Evolutionary conservation across 2,797 vertebrate genomes (phyloP).

Genomic region (Cyclopterus lumpus): DNA sequence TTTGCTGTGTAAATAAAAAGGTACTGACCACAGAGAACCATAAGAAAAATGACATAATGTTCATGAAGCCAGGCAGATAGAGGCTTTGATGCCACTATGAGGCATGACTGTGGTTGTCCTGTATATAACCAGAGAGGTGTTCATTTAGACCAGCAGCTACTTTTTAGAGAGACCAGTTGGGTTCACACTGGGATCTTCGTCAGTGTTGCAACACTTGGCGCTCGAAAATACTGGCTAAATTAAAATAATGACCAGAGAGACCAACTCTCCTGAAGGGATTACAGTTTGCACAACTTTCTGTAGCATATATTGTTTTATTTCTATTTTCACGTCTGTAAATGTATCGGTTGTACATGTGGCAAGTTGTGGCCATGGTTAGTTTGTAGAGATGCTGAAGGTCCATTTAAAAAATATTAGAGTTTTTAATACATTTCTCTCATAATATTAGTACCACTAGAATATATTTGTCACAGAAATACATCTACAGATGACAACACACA

Average conservation of each 20-base stretch:
- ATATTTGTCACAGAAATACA: too few relatives aligned
- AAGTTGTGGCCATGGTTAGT: too few relatives aligned
- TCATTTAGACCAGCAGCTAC: conserved; percentile 9
- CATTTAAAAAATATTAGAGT: too few relatives aligned
- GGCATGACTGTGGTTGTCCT: conserved; percentile 25
- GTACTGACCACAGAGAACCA: not conserved
- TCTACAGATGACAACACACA: too few relatives aligned
- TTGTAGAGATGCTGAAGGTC: too few relatives aligned
- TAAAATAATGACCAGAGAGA: conserved; percentile 19
- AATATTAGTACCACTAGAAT: too few relatives aligned
- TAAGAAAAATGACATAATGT: not conserved
- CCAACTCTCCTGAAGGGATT: not conserved
- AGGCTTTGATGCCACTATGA: conserved; percentile 29
- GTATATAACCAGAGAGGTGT: conserved; percentile 31
- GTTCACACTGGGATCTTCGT: conserved; percentile 1
- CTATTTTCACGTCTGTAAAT: not conserved
- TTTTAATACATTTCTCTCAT: too few relatives aligned
- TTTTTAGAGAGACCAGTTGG: conserved; percentile 32
- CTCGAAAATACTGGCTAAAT: too few relatives aligned
- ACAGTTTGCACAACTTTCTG: not conserved
- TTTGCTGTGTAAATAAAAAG: too few relatives aligned
- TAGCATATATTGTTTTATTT: not conserved
- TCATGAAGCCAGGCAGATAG: not conserved
- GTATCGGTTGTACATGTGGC: not conserved
- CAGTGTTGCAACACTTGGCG: conserved; percentile 1